Conservation (phyloP, 2,113 vertebrate species). For the Maccullochella peelii region DNA sequence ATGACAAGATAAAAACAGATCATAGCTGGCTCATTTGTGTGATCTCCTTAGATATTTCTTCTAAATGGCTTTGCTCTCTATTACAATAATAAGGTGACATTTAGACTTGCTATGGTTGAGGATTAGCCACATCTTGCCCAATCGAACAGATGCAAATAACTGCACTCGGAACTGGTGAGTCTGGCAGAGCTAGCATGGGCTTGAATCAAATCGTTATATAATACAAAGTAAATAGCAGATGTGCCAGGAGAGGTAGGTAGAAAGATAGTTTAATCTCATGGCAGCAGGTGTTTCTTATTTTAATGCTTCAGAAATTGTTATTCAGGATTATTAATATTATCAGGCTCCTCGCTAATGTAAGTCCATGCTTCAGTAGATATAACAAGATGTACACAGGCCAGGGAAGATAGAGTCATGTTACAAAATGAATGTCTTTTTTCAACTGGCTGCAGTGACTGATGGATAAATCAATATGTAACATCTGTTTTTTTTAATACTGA, state of each 20-base stretch:
- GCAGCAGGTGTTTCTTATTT: background rate
- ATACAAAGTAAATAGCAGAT: background rate
- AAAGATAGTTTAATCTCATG: background rate
- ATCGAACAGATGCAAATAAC: background rate
- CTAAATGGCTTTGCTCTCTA: background rate
- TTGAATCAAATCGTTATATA: background rate
- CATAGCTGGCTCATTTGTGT: background rate
- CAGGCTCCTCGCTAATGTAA: constrained; percentile 7
- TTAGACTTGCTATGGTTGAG: background rate
- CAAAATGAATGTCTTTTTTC: background rate
- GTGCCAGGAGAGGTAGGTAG: background rate
- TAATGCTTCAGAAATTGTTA: background rate
- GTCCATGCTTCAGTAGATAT: constrained; percentile 5
- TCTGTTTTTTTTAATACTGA: background rate
- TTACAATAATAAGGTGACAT: background rate
- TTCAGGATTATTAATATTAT: constrained; percentile 8
- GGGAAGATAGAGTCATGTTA: background rate
- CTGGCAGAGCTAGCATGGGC: background rate
- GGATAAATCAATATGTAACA: background rate
- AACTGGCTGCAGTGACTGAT: background rate
- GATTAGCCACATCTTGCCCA: constrained; percentile 1
- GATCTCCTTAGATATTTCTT: background rate
- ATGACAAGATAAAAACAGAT: background rate
- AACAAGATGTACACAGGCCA: constrained; percentile 9
- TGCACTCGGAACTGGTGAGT: background rate